Percentiles rank a stretch among this genome's conserved stretches.
Evolutionary conservation across 2,888 invertebrate species (phyloP).

Genomic region (Thalpophila matura): DNA sequence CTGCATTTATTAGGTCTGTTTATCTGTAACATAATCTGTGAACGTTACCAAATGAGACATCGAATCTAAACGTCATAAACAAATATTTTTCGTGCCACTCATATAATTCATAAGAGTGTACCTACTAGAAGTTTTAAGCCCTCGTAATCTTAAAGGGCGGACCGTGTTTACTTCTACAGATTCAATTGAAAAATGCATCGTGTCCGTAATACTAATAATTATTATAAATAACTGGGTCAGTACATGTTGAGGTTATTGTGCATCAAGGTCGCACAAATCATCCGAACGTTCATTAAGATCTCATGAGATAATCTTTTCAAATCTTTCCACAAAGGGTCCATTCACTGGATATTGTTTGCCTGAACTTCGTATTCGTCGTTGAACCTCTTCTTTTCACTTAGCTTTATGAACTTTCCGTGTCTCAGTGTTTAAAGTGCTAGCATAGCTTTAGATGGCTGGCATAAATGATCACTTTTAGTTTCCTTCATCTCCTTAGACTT

Average conservation of each 20-base stretch:
- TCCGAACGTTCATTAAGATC: conserved; percentile 49
- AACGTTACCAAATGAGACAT: conserved; percentile 23
- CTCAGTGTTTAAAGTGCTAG: too few relatives aligned
- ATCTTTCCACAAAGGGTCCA: conserved; percentile 2
- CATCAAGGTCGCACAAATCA: conserved; percentile 71
- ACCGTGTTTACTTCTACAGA: conserved; percentile 62
- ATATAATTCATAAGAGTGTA: background rate
- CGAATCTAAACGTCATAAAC: conserved; percentile 23
- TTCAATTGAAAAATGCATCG: conserved; percentile 76
- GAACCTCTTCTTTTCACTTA: background rate
- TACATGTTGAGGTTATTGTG: conserved; percentile 74
- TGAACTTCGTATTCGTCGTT: background rate
- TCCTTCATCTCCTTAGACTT: too few relatives aligned
- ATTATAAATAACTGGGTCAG: conserved; percentile 73
- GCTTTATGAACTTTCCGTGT: background rate
- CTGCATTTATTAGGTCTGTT: conserved; percentile 38
- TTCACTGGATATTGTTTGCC: background rate
- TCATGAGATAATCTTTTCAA: conserved; percentile 20
- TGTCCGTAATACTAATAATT: conserved; percentile 71
- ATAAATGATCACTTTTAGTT: too few relatives aligned
- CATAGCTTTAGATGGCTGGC: too few relatives aligned
- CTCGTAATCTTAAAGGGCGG: conserved; percentile 48
- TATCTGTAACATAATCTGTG: conserved; percentile 39
- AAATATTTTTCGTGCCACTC: conserved; percentile 28
- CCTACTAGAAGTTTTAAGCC: conserved; percentile 18